Evolutionary conservation across 1,140 invertebrate species (phyloP), one percentile per base, ranked within the genome.

Genomic region (Sminthurinus signatus): DNA sequence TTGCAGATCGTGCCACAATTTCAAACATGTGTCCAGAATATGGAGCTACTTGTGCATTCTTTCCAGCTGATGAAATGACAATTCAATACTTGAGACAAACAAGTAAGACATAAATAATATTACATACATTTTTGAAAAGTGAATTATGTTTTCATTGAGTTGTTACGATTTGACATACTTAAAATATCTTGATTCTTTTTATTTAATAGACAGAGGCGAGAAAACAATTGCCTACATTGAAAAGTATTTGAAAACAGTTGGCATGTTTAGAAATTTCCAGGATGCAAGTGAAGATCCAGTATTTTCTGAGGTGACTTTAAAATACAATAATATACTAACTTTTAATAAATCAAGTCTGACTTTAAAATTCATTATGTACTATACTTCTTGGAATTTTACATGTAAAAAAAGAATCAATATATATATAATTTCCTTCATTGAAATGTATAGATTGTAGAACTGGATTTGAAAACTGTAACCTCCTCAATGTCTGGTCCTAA

Each of bases 11-110:
- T 64, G 94, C 87, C 64, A 97, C 84, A 36, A 96, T 91, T 75
- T 93, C 85, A 36, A 98, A 98, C 78, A 98, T 98, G 96, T 96
- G 91, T 76, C 95, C 95, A 0, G 96, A 98, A 80, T 98, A 97
- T 77, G 90, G 96, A 25, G 96, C 96, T 10, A 98, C 96, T 0
- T 86, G 95, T 67, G 95, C 90, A 0, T 97, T 89, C 76, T 99
- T 99, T 79, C 91, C 96, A 1, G 88, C 97, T 1, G 96, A 99
- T 79, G 76, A 84, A 27, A 85, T 87, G 42, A 93, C 91, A 29
- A 80, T 98, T 23, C 77, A 80, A 29, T 98, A 98, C 75, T 82
- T 97, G 29, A 77, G 78, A 50, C 92, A 96, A 80, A 97, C 93
- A 65, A 92, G 93, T 93, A 77, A 78, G 64, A n/a, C n/a, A n/a